These are phyloP conservation scores for Remorina albescens DNA, from an alignment of 2,797 vertebrate species.

Conservation along the genomic window DNA sequence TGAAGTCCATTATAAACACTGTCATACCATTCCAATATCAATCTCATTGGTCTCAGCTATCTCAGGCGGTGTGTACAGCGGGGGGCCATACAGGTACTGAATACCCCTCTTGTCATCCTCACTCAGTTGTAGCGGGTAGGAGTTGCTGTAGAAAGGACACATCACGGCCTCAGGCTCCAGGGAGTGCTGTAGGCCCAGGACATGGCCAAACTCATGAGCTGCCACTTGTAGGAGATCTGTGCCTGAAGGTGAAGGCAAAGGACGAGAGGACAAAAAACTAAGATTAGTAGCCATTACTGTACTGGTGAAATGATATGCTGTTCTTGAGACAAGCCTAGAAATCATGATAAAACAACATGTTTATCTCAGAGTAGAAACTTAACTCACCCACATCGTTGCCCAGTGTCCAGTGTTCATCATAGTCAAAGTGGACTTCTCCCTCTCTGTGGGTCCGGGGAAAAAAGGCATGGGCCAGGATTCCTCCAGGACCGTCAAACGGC, in stretches of 20 bases:
- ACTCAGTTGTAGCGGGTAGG: constrained; percentile 89
- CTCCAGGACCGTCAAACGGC: constrained; percentile 92
- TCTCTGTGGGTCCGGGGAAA: constrained; percentile 91
- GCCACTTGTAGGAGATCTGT: constrained; percentile 95
- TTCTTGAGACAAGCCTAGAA: neutral
- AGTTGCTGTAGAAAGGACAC: constrained; percentile 93
- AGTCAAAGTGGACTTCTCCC: constrained; percentile 94
- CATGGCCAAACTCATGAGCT: constrained; percentile 94
- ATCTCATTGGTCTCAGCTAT: constrained; percentile 68
- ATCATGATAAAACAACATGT: neutral
- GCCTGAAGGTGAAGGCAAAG: constrained; percentile 75
- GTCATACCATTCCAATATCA: constrained; percentile 60
- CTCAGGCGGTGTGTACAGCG: neutral
- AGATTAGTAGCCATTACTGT: neutral
- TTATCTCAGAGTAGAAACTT: neutral
- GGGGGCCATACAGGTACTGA: constrained; percentile 86
- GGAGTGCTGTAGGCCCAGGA: constrained; percentile 92
- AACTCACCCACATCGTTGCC: constrained; percentile 84
- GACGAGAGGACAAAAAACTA: neutral
- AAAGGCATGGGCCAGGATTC: constrained; percentile 92
- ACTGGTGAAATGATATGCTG: neutral
- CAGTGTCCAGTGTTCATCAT: constrained; percentile 92
- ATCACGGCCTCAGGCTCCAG: constrained; percentile 90
- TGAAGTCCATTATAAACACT: neutral
- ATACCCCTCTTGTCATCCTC: constrained; percentile 92